These are phyloP conservation scores for Heliconius eleuchia DNA, from an alignment of 1,140 invertebrate genomes.

Conservation along the genomic window DNA sequence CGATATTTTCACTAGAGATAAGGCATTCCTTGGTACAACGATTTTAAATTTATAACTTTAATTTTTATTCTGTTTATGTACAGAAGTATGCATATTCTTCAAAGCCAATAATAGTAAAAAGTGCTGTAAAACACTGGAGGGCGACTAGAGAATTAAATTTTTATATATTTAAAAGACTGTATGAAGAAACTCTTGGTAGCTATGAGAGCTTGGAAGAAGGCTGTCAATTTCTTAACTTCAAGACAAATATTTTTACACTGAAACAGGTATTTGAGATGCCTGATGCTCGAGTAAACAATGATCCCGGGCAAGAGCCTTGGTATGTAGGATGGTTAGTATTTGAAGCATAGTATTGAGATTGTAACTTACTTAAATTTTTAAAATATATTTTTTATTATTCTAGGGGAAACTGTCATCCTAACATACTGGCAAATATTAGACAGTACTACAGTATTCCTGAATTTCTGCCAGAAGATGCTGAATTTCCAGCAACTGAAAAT, in stretches of 20 bases:
- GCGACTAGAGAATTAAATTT: constrained; percentile 87
- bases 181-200: constrained; percentile 84
- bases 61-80: constrained; percentile 16
- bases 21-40: neutral
- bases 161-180: constrained; percentile 89
- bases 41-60: neutral
- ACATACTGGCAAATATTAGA: constrained; percentile 88
- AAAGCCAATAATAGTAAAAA: constrained; percentile 90
- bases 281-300: constrained; percentile 83
- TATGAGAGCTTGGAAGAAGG: constrained; percentile 87
- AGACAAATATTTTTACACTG: constrained; percentile 90
- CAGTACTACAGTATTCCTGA: constrained; percentile 91
- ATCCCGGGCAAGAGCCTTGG: constrained; percentile 87
- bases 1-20: neutral
- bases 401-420: constrained; percentile 93
- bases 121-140: constrained; percentile 89
- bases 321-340: constrained; percentile 94
- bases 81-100: constrained; percentile 88
- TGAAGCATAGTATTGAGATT: neutral
- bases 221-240: constrained; percentile 95
- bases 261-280: constrained; percentile 91
- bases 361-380: neutral
- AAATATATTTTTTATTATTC: constrained; percentile 12
- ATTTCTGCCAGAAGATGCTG: constrained; percentile 94
- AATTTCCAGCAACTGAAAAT: constrained; percentile 94